Evolutionary conservation across 2,113 vertebrate species (phyloP).

Genomic region (Alethe castanea): DNA sequence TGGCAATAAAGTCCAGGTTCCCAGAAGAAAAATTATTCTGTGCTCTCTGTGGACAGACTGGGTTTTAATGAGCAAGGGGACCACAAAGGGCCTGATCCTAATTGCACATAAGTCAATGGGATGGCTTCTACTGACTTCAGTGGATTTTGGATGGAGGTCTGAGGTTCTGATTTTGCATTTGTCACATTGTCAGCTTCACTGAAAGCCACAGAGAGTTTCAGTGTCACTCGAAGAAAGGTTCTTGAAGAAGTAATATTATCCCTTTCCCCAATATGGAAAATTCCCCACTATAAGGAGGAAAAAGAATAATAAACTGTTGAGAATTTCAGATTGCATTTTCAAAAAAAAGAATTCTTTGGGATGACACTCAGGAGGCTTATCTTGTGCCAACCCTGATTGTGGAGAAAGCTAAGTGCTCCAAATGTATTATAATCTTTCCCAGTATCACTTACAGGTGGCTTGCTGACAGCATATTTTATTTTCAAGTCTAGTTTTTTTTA

Average conservation of each 20-base stretch:
- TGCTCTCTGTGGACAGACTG: neutral
- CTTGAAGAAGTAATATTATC: neutral
- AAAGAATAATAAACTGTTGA: neutral
- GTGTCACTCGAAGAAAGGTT: neutral
- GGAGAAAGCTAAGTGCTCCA: neutral
- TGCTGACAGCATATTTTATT: neutral
- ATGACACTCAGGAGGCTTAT: neutral
- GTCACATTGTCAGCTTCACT: neutral
- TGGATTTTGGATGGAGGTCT: neutral
- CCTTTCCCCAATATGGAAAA: neutral
- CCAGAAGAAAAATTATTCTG: neutral
- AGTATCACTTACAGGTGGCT: neutral
- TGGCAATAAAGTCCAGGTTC: conserved; percentile 15
- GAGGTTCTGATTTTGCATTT: neutral
- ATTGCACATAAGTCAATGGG: neutral
- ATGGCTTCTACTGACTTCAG: neutral
- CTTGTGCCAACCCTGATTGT: neutral
- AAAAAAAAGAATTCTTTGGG: neutral
- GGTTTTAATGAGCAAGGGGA: conserved; percentile 1
- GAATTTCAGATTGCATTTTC: neutral
- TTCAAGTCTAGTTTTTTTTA: neutral
- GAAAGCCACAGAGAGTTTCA: neutral
- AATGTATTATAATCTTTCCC: neutral
- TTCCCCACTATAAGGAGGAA: neutral
- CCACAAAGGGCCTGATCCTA: neutral